phyloP scores from a whole-genome alignment of 2,797 vertebrate genomes.

The Myoxocephalus aenaeus region DNA sequence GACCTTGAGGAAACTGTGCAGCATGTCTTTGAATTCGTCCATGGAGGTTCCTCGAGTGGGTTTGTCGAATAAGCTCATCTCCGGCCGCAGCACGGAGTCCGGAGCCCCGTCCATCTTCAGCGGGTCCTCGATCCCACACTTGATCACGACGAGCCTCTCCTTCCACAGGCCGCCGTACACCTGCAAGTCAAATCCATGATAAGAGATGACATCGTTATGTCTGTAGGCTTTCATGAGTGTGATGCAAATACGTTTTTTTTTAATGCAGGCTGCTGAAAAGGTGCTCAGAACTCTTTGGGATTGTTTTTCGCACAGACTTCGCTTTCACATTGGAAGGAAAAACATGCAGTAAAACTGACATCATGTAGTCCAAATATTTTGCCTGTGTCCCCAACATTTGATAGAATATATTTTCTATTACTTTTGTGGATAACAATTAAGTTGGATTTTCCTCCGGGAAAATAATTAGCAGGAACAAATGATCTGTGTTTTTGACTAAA shows the following conservation, averaged over 20 bases:
- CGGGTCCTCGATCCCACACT: conserved; percentile 90
- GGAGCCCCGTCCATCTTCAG: conserved; percentile 78
- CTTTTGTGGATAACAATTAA: background rate
- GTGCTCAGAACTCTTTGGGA: too few relatives aligned
- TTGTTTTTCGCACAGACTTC: background rate
- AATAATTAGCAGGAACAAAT: background rate
- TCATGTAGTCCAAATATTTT: background rate
- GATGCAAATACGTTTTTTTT: background rate
- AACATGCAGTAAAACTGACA: background rate
- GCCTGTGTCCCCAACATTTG: background rate
- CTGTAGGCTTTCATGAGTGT: background rate
- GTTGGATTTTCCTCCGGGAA: background rate
- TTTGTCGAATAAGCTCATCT: conserved; percentile 92
- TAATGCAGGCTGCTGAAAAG: background rate
- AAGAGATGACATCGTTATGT: background rate
- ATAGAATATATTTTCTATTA: background rate
- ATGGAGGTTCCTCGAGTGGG: conserved; percentile 95
- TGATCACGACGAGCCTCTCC: conserved; percentile 92
- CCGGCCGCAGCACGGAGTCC: conserved; percentile 78
- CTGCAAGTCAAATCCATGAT: conserved; percentile 70
- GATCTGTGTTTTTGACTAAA: background rate
- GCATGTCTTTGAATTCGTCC: conserved; percentile 97
- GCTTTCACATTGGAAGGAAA: background rate
- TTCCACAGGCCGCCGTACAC: conserved; percentile 95
- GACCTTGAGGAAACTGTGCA: conserved; percentile 94